A percentile compares a stretch with the other conserved stretches of the same genome.
Conservation (phyloP, 2,113 vertebrate genomes). For the Tychaedon coryphoeus region DNA sequence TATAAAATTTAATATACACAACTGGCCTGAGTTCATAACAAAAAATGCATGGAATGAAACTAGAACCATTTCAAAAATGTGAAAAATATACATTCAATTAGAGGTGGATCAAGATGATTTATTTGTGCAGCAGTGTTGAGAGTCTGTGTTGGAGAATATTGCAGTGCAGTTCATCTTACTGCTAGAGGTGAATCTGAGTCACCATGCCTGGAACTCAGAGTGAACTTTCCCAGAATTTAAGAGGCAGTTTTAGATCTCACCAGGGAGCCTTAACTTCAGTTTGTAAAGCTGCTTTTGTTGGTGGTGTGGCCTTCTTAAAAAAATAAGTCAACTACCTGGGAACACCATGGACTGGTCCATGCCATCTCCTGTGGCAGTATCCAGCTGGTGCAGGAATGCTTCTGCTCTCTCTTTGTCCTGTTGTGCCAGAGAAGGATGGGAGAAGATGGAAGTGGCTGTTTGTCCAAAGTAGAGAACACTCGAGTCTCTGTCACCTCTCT, state of each 20-base stretch:
- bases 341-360: neutral
- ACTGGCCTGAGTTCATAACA: neutral
- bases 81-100: conserved; percentile 43
- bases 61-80: neutral
- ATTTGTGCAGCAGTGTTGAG: conserved; percentile 29
- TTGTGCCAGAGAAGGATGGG: neutral
- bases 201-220: neutral
- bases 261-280: neutral
- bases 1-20: neutral
- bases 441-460: neutral
- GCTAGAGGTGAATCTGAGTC: conserved; percentile 17
- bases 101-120: conserved; percentile 38
- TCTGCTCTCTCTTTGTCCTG: neutral
- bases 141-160: neutral
- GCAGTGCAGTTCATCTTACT: neutral
- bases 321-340: neutral
- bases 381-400: neutral
- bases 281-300: neutral
- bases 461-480: neutral
- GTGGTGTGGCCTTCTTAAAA: neutral
- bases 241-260: conserved; percentile 1
- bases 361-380: neutral
- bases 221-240: conserved; percentile 39
- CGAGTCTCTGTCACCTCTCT: neutral
- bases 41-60: conserved; percentile 35